These are phyloP conservation scores for Poeciliopsis infans DNA, from an alignment of 2,797 vertebrate genomes.

Conservation along the genomic window DNA sequence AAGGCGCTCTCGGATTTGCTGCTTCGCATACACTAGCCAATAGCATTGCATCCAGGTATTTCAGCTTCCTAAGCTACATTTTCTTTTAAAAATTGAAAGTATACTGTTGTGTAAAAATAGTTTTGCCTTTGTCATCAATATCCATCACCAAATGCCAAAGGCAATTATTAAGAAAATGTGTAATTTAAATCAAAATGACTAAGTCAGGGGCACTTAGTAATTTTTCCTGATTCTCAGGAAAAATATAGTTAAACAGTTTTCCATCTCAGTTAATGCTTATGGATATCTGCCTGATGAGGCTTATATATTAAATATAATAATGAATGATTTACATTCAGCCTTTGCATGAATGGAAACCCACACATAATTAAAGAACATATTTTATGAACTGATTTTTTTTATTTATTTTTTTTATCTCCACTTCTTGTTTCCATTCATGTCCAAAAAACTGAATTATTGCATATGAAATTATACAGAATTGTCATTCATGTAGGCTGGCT, in stretches of 20 bases:
- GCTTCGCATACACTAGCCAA: neutral
- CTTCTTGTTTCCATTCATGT: constrained; percentile 50
- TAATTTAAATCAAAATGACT: neutral
- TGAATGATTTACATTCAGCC: neutral
- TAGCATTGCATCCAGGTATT: neutral
- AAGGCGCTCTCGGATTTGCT: neutral
- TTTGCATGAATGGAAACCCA: neutral
- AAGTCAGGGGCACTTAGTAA: neutral
- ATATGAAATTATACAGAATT: constrained; percentile 5
- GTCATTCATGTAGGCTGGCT: constrained; percentile 29
- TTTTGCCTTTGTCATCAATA: neutral
- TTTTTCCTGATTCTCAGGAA: neutral
- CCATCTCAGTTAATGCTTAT: neutral
- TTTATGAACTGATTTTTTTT: neutral
- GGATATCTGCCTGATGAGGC: neutral
- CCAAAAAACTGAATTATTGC: constrained; percentile 14
- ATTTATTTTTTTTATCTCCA: neutral
- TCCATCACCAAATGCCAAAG: neutral
- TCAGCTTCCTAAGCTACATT: neutral
- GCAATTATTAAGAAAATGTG: neutral
- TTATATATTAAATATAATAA: neutral
- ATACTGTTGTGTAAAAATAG: neutral
- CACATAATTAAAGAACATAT: neutral
- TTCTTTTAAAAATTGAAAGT: neutral
- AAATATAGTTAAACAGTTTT: neutral